Evolutionary conservation across 2,113 vertebrate genomes (phyloP), one percentile per base, ranked within the genome.

Genomic region (Stictonetta naevosa): DNA sequence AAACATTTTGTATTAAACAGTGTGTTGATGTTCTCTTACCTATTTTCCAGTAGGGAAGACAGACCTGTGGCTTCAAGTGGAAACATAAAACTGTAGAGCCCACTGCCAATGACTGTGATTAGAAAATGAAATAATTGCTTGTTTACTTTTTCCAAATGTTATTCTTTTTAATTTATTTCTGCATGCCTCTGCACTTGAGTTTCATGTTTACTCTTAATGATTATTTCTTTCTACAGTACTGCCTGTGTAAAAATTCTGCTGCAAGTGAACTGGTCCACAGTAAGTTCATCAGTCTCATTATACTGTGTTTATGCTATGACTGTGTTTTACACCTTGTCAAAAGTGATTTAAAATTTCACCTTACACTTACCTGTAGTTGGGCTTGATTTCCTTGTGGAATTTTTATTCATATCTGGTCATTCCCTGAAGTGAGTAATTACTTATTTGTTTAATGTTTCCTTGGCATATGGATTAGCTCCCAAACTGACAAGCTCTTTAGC

Each of bases 401-500:
- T 91, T 95, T 88, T 76, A 83, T 75, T 95, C 31, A 13, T 91
- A 86, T 93, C 75, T 95, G 92, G 91, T 82, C 90, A 90, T 72
- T 92, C 77, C 28, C 80, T 86, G 42, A 92, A 93, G 66, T 72
- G 64, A 55, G 76, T 78, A 94, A 53, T 16, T 94, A 68, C 67
- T 33, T 93, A 75, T 95, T 97, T 96, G 63, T 95, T 96, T 93
- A 95, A 94, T 71, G 48, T 22, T 83, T 60, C 50, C 77, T 95
- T 88, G 92, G 53, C 94, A 91, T 95, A 92, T 88, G 86, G 90
- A 88, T 91, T 81, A 76, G 34, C 38, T 97, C 68, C 79, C 69
- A 94, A 95, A 92, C 66, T 94, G 92, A 82, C 87, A 95, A 90
- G 74, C 33, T 88, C 34, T 93, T 97, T 94, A 90, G 83, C 93